A percentile compares a stretch with the other conserved stretches of the same genome.
phyloP scores from a whole-genome alignment of 2,113 vertebrate species.

The Festucalex cinctus region DNA sequence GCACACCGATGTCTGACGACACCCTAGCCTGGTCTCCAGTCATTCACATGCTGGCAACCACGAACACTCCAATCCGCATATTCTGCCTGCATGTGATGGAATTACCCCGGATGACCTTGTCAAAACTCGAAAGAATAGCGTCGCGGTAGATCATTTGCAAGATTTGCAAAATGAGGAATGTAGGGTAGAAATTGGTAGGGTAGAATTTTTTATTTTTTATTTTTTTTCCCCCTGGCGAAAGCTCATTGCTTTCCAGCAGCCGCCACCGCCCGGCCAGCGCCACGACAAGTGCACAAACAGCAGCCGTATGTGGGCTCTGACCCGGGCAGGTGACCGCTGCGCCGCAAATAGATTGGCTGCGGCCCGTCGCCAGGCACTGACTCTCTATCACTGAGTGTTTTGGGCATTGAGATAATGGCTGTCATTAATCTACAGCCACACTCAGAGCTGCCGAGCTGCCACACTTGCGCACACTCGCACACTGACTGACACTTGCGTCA shows the following conservation, averaged over 20 bases:
- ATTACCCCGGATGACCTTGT: neutral
- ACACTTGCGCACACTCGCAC: constrained; percentile 34
- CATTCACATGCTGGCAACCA: neutral
- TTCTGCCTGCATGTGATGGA: too few relatives aligned
- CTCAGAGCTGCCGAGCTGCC: constrained; percentile 42
- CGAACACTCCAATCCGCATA: neutral
- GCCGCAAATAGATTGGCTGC: constrained; percentile 66
- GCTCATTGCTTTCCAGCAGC: neutral
- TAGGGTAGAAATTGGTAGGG: too few relatives aligned
- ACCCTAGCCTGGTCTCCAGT: neutral
- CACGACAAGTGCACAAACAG: constrained; percentile 33
- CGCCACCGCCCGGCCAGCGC: neutral
- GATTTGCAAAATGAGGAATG: constrained; percentile 40
- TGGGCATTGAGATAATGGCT: constrained; percentile 72
- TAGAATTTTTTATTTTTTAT: too few relatives aligned
- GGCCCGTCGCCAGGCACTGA: constrained; percentile 61
- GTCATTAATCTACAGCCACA: constrained; percentile 69
- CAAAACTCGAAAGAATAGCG: neutral
- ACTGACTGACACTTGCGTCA: constrained; percentile 21
- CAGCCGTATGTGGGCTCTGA: constrained; percentile 52
- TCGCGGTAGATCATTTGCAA: constrained; percentile 19
- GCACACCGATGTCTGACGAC: neutral
- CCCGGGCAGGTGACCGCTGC: constrained; percentile 63
- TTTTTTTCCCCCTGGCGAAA: neutral
- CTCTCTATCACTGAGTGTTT: constrained; percentile 74